These are phyloP conservation scores for Cyphomyrmex costatus DNA, from an alignment of 1,140 invertebrate genomes.

Conservation along the genomic window DNA sequence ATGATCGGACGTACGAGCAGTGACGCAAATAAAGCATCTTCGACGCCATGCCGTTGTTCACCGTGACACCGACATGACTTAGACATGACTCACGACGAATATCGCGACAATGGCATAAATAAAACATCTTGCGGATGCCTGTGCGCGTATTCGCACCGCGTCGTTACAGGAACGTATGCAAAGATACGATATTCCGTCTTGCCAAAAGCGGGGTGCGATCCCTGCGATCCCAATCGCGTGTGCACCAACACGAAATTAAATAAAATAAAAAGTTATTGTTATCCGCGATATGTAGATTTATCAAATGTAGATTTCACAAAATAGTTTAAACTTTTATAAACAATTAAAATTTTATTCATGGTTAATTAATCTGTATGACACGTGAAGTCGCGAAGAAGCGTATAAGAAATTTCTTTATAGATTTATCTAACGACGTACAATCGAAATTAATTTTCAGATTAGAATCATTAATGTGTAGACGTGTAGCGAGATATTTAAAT, in stretches of 20 bases:
- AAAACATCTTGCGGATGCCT: slow-evolving; percentile 65
- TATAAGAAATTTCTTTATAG: neutral
- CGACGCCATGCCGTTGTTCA: neutral
- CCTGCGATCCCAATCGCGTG: too few relatives aligned
- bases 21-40: slow-evolving; percentile 28
- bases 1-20: slow-evolving; percentile 34
- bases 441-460: neutral
- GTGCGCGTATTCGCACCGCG: slow-evolving; percentile 65
- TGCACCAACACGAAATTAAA: neutral
- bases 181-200: neutral
- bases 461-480: neutral
- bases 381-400: neutral
- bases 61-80: slow-evolving; percentile 47
- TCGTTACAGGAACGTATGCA: slow-evolving; percentile 62
- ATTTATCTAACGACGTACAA: neutral
- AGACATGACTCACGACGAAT: slow-evolving; percentile 53
- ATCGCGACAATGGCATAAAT: slow-evolving; percentile 68
- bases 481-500: neutral
- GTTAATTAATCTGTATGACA: neutral
- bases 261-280: too few relatives aligned
- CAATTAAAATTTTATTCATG: neutral
- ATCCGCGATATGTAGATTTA: neutral
- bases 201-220: neutral
- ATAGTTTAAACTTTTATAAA: neutral
- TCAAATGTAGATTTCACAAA: neutral